Evolutionary conservation across 2,113 vertebrate species (phyloP).

Genomic region (Xerus inauris): DNA sequence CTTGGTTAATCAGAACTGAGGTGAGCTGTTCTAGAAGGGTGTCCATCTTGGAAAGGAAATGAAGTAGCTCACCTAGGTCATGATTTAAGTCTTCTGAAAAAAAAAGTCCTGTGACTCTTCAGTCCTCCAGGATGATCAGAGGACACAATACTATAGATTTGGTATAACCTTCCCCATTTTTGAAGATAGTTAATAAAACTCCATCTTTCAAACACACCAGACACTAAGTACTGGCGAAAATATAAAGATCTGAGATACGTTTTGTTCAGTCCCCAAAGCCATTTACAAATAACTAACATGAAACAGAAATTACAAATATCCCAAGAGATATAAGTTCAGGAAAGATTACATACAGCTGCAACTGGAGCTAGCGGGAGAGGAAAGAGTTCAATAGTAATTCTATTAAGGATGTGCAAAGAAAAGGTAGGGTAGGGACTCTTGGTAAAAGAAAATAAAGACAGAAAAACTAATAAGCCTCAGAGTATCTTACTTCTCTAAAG

Average conservation of each 20-base stretch:
- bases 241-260: background rate
- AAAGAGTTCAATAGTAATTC: background rate
- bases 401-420: background rate
- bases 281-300: background rate
- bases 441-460: background rate
- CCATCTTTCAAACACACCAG: slow-evolving; percentile 29
- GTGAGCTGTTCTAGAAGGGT: background rate
- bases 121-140: background rate
- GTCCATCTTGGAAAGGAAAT: background rate
- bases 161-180: background rate
- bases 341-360: slow-evolving; percentile 6
- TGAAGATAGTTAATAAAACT: slow-evolving; percentile 28
- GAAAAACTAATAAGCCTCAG: background rate
- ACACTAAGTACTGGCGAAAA: background rate
- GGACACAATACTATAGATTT: background rate
- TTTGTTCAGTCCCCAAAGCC: background rate
- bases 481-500: background rate
- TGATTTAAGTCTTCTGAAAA: background rate
- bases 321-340: background rate
- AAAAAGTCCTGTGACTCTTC: slow-evolving; percentile 4
- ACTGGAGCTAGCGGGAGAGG: background rate
- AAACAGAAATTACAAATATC: slow-evolving; percentile 36
- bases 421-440: background rate
- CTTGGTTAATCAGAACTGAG: background rate
- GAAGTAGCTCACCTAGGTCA: background rate